phyloP scores from a whole-genome alignment of 2,113 vertebrate genomes.

The Struthio camelus region DNA sequence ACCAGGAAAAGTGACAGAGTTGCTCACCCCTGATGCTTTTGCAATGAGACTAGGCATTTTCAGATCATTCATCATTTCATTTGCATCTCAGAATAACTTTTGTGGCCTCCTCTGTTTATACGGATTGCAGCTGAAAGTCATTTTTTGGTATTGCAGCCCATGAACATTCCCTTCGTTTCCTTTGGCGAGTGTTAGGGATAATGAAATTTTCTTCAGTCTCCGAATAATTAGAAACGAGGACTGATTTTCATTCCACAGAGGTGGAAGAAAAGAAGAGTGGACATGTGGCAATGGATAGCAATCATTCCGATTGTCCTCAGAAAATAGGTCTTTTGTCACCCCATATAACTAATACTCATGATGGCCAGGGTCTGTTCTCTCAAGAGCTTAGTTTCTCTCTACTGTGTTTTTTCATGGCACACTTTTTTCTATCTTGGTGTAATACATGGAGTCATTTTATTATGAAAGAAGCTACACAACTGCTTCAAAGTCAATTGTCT shows the following conservation, averaged over 20 bases:
- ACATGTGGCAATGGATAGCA: background rate
- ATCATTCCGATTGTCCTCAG: background rate
- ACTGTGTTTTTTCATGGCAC: background rate
- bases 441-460: background rate
- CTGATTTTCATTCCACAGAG: background rate
- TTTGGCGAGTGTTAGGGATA: background rate
- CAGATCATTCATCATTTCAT: fast-evolving
- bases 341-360: background rate
- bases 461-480: background rate
- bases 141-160: fast-evolving
- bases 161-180: background rate
- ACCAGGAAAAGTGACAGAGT: background rate
- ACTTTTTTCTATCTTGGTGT: background rate
- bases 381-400: background rate
- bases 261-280: background rate
- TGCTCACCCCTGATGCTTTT: background rate
- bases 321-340: background rate
- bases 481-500: background rate
- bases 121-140: background rate
- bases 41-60: background rate
- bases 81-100: background rate
- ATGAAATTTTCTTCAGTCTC: background rate
- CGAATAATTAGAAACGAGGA: background rate
- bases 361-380: background rate
- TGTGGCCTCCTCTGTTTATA: background rate